These are phyloP conservation scores for Chinchilla lanigera DNA, from an alignment of 2,113 vertebrate species.

Conservation along the genomic window DNA sequence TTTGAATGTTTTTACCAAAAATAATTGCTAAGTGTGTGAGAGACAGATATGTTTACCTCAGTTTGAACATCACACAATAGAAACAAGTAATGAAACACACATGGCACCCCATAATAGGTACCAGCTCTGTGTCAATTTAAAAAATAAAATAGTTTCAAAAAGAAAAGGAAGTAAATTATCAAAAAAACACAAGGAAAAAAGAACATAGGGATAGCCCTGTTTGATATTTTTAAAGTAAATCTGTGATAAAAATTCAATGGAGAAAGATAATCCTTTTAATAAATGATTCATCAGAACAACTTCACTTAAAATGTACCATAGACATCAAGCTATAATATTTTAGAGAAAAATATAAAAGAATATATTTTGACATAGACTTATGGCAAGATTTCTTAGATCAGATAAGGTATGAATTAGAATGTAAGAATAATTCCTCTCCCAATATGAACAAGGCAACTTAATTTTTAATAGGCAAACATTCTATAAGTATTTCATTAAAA, in stretches of 20 bases:
- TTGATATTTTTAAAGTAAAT: not conserved
- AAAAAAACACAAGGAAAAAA: not conserved
- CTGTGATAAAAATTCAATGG: not conserved
- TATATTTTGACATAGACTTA: not conserved
- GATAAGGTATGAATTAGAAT: not conserved
- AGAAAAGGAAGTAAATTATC: not conserved
- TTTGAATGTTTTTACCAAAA: not conserved
- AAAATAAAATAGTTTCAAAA: not conserved
- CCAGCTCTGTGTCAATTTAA: not conserved
- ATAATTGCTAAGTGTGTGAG: not conserved
- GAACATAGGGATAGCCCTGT: not conserved
- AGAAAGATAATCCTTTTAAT: not conserved
- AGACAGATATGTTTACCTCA: not conserved
- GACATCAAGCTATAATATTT: not conserved
- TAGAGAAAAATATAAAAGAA: not conserved
- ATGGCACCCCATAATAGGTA: not conserved
- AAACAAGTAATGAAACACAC: not conserved
- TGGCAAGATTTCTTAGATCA: not conserved
- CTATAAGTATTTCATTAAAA: not conserved
- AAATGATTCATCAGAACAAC: not conserved
- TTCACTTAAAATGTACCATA: not conserved
- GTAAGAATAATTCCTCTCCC: not conserved
- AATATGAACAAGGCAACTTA: constrained; percentile 22
- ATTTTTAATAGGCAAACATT: not conserved
- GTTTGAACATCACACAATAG: not conserved